A percentile compares a stretch with the other conserved stretches of the same genome.
Conservation (phyloP, 2,113 vertebrate genomes). For the Salvelinus fontinalis region DNA sequence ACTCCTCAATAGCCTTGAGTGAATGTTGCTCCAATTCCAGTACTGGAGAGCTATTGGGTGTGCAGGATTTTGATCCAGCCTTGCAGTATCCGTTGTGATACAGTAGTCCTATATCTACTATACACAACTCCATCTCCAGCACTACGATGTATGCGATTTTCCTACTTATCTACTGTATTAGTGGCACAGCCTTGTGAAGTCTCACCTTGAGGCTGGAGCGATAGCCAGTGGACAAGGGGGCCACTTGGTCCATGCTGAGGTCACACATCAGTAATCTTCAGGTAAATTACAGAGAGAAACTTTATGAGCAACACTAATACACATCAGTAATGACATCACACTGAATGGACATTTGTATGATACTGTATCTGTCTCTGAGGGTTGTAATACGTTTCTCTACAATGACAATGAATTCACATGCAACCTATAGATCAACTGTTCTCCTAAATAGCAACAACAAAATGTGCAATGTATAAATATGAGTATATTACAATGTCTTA, state of each 20-base stretch:
- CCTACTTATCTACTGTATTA: neutral
- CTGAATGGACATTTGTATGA: neutral
- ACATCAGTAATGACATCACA: neutral
- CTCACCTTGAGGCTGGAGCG: slow-evolving; percentile 83
- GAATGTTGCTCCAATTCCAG: no score
- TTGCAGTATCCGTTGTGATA: neutral
- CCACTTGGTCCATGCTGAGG: slow-evolving; percentile 84
- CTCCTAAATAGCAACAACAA: no score
- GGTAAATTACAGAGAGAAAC: neutral
- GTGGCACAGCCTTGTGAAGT: neutral
- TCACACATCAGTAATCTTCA: slow-evolving; percentile 73
- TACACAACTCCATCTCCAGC: no score
- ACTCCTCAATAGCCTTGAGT: no score
- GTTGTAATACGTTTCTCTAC: neutral
- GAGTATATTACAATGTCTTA: no score
- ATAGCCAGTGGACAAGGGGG: slow-evolving; percentile 73
- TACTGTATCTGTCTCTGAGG: neutral
- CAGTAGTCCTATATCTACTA: neutral
- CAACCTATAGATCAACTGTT: no score
- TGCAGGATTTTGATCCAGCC: no score
- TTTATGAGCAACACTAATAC: neutral
- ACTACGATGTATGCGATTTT: neutral
- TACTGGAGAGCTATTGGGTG: no score
- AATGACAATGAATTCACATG: no score
- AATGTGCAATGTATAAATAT: no score